Conservation (phyloP, 2,797 vertebrate species). For the Brachyrhaphis roseni region DNA sequence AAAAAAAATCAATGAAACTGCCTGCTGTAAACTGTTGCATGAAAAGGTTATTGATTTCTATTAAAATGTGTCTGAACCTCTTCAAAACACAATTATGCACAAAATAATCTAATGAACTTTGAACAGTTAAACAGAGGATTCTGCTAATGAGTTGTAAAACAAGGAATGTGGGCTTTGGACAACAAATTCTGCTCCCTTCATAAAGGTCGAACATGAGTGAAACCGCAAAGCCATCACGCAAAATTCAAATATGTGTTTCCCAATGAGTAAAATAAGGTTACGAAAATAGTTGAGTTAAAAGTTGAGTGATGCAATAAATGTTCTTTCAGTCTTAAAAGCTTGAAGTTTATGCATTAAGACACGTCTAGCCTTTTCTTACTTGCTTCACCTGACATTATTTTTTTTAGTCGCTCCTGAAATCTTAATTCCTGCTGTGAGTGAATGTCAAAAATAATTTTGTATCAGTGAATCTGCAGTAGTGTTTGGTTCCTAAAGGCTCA, state of each 20-base stretch:
- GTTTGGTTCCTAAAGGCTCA: not conserved
- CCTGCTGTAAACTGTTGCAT: not conserved
- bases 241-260: not conserved
- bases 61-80: not conserved
- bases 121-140: not conserved
- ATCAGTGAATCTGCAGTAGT: too few species aligned
- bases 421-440: not conserved
- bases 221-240: not conserved
- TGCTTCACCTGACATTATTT: not conserved
- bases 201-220: not conserved
- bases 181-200: not conserved
- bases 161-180: too few species aligned
- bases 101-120: not conserved
- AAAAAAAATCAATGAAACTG: not conserved
- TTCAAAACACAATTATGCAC: not conserved
- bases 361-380: not conserved
- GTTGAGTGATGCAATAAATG: not conserved
- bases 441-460: not conserved
- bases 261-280: not conserved
- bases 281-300: not conserved
- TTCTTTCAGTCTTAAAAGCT: not conserved
- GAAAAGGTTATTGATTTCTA: not conserved
- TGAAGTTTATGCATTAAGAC: not conserved
- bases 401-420: not conserved
- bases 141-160: not conserved